phyloP scores from a whole-genome alignment of 1,140 invertebrate species.

The Vanessa tameamea region DNA sequence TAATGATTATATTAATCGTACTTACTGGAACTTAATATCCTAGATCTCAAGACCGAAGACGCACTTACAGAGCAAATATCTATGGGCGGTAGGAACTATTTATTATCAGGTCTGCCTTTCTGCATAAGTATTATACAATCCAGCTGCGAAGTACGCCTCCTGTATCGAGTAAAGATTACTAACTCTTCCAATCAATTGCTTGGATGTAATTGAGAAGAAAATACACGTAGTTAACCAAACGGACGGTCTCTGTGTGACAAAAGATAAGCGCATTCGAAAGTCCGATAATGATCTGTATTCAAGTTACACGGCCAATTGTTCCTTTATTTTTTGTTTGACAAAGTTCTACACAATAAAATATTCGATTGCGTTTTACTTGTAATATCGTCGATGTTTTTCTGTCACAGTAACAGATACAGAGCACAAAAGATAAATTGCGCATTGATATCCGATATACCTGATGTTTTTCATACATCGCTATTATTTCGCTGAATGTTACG shows the following conservation, averaged over 20 bases:
- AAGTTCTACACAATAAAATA: constrained; percentile 49
- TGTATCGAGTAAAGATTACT: too few species aligned
- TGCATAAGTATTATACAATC: too few species aligned
- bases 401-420: constrained; percentile 68
- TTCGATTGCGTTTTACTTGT: constrained; percentile 73
- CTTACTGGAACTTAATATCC: too few species aligned
- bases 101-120: too few species aligned
- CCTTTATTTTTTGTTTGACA: constrained; percentile 52
- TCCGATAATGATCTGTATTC: constrained; percentile 76
- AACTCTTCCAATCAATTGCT: constrained; percentile 35
- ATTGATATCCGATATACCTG: constrained; percentile 74
- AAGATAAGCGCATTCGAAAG: constrained; percentile 61
- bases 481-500: constrained; percentile 49
- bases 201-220: constrained; percentile 58
- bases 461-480: constrained; percentile 60
- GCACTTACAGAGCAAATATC: too few species aligned
- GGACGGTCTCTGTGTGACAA: constrained; percentile 60
- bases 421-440: constrained; percentile 72
- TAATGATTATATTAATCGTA: too few species aligned
- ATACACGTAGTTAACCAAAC: constrained; percentile 53
- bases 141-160: too few species aligned
- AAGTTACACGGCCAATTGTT: constrained; percentile 70
- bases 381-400: constrained; percentile 55
- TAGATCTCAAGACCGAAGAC: too few species aligned
- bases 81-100: too few species aligned